Evolutionary conservation across 2,113 vertebrate genomes (phyloP).

Genomic region (Elephas maximus): DNA sequence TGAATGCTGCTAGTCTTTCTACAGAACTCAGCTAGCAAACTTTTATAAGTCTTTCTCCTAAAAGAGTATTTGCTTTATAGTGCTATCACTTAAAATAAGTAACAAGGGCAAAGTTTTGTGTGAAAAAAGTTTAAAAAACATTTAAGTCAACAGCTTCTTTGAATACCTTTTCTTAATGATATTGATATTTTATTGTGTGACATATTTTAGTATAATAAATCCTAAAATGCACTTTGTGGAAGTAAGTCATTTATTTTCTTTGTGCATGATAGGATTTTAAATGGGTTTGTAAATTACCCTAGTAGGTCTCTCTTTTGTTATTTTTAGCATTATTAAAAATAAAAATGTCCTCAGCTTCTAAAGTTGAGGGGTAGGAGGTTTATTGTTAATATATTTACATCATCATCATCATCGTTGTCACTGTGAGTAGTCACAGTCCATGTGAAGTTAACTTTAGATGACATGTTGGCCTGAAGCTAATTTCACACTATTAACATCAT

Average conservation of each 20-base stretch:
- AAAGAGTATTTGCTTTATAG: not conserved
- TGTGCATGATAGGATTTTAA: not conserved
- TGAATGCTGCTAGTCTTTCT: not conserved
- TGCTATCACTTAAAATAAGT: not conserved
- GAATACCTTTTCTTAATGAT: not conserved
- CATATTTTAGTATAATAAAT: not conserved
- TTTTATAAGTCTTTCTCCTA: not conserved
- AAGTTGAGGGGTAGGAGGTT: not conserved
- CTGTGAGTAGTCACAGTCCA: not conserved
- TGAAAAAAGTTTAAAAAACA: conserved; percentile 45
- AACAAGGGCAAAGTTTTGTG: not conserved
- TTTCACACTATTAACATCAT: not conserved
- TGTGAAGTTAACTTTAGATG: not conserved
- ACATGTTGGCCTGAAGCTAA: not conserved
- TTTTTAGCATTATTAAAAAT: not conserved
- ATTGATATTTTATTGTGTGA: not conserved
- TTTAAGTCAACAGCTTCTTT: not conserved
- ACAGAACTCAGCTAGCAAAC: not conserved
- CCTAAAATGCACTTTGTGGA: not conserved
- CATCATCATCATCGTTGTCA: not conserved
- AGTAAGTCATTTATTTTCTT: not conserved
- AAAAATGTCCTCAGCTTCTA: conserved; percentile 36
- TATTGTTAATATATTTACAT: not conserved
- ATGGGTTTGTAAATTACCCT: not conserved
- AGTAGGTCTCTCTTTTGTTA: not conserved